Evolutionary conservation across 2,888 invertebrate genomes (phyloP), one percentile per base, ranked within the genome.

Genomic region (Phalera bucephala): DNA sequence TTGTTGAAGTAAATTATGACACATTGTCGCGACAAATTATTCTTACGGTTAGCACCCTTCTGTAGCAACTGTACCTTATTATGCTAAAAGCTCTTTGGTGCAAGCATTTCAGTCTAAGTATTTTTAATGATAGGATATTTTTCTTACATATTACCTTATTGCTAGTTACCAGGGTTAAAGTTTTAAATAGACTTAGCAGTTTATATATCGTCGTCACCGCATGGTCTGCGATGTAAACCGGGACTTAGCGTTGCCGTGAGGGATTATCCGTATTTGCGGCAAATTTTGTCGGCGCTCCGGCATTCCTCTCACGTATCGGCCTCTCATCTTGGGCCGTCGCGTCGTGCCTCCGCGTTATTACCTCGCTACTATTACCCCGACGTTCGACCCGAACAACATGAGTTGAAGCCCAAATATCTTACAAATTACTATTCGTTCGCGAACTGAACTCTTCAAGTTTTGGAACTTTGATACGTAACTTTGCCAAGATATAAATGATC

Each of bases 291-390:
- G 44, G 40, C 53, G 51, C 61, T 61, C 47, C 35, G 44, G 37
- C 45, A 87, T 83, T 84, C 81, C 52, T 53, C 51, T 78, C 88
- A 87, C 88, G 88, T 85, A 69, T 58, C 59, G 57, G 69, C 64
- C 73, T 77, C 77, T 82, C 83, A 77, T 83, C 81, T 80, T 71
- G 70, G 68, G 72, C 62, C 72, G 78, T 79, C 78, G 76, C 72
- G 79, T 78, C 79, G 77, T 72, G 68, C 68, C 77, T 72, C 66
- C 77, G 68, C 69, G 76, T 80, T 84, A 84, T 85, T 84, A 84
- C 81, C 72, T 76, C 70, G 62, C 77, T 72, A 80, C 81, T 76
- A 78, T 80, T 78, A 72, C 76, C 19, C 64, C 63, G 57, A 52
- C 52, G 53, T 54, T 64, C 52, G 45, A 49, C 59, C 59, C 61